These are phyloP conservation scores for Sitodiplosis mosellana DNA, from an alignment of 1,140 invertebrate genomes.

Conservation along the genomic window DNA sequence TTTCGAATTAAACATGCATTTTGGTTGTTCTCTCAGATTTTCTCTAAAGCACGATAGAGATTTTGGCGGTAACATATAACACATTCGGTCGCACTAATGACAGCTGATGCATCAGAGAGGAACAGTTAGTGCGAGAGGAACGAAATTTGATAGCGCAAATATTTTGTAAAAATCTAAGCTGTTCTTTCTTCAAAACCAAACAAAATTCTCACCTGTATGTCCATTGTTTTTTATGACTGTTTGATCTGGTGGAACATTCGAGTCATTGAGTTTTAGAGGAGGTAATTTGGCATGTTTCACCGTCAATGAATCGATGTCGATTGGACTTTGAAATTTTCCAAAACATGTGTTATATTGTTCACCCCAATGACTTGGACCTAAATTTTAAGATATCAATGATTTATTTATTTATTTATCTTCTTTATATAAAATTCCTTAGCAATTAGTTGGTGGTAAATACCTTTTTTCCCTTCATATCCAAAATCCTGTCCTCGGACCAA, in stretches of 20 bases:
- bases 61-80: too few relatives aligned
- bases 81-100: too few relatives aligned
- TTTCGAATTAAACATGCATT: too few relatives aligned
- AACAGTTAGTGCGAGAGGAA: too few relatives aligned
- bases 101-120: too few relatives aligned
- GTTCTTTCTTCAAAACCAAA: not conserved
- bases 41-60: too few relatives aligned
- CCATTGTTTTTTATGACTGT: constrained; percentile 51
- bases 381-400: not conserved
- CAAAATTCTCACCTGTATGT: constrained; percentile 39
- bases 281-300: constrained; percentile 23
- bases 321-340: constrained; percentile 66
- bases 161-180: not conserved
- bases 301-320: constrained; percentile 43
- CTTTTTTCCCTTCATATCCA: too few relatives aligned
- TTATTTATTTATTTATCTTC: not conserved
- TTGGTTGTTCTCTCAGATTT: too few relatives aligned
- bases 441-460: too few relatives aligned
- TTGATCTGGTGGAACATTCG: constrained; percentile 31
- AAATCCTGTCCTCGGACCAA: too few relatives aligned
- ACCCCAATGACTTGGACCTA: constrained; percentile 52
- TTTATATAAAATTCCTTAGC: too few relatives aligned
- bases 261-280: constrained; percentile 33
- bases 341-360: constrained; percentile 43
- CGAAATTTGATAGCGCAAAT: too few relatives aligned